Evolutionary conservation across 2,888 invertebrate genomes (phyloP).

Genomic region (Acrobasis suavella): DNA sequence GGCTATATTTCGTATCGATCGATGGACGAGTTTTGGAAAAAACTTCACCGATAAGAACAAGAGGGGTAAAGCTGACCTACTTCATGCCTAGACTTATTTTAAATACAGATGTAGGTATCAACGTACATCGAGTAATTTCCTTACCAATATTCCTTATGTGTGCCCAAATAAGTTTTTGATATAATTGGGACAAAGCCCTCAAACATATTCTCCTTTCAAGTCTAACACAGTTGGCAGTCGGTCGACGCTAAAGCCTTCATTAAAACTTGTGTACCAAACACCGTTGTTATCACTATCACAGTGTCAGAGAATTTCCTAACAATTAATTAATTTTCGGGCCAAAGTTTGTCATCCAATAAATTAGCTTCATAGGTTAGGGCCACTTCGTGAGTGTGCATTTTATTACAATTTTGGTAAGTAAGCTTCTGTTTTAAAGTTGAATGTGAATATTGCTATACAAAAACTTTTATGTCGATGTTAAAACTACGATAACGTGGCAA

Average conservation of each 20-base stretch:
- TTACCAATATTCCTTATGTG: too few species aligned
- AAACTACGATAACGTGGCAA: too few species aligned
- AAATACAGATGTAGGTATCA: too few species aligned
- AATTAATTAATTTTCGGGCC: constrained; percentile 11
- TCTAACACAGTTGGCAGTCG: neutral
- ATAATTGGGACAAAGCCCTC: neutral
- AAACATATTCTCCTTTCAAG: neutral
- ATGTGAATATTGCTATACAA: neutral
- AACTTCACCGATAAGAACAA: too few species aligned
- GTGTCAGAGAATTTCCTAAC: neutral
- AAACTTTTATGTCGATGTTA: too few species aligned
- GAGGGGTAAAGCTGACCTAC: too few species aligned
- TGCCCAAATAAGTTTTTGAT: neutral
- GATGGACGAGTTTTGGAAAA: too few species aligned
- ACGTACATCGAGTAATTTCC: too few species aligned
- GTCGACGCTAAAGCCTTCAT: neutral
- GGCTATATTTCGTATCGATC: too few species aligned
- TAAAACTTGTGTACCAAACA: constrained; percentile 10
- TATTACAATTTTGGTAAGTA: neutral
- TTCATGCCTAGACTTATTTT: too few species aligned
- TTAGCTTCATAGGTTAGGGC: neutral
- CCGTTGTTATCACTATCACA: neutral
- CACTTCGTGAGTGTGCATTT: neutral
- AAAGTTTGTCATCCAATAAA: constrained; percentile 8
- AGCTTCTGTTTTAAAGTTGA: neutral